phyloP scores from a whole-genome alignment of 2,113 vertebrate genomes.

The Dolichotis patagonum region DNA sequence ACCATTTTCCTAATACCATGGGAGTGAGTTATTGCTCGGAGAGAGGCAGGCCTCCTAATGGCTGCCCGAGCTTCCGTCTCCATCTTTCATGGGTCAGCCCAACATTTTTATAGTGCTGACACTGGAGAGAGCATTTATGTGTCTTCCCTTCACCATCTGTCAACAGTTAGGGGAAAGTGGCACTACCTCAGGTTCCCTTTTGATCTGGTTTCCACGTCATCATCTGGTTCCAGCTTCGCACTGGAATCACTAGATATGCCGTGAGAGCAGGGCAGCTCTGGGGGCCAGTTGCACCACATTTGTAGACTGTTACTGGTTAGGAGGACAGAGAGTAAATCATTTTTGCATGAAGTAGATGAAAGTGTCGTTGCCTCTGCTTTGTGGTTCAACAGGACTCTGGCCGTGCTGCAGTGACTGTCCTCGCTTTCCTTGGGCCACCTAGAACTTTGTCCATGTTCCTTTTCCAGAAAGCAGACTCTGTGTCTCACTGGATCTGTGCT shows the following conservation, averaged over 20 bases:
- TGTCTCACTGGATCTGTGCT: not conserved
- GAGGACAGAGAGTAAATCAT: constrained; percentile 69
- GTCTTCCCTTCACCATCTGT: constrained; percentile 87
- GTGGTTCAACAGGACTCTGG: constrained; percentile 51
- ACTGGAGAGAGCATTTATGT: constrained; percentile 86
- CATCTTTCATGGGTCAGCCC: constrained; percentile 87
- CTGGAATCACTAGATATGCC: constrained; percentile 33
- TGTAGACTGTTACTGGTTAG: constrained; percentile 71
- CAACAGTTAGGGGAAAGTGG: constrained; percentile 86
- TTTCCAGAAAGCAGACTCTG: constrained; percentile 37
- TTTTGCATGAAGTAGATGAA: constrained; percentile 64
- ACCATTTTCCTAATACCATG: constrained; percentile 87
- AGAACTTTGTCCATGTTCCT: constrained; percentile 40
- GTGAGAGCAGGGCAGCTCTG: constrained; percentile 60
- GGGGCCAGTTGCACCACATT: constrained; percentile 63
- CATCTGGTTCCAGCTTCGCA: not conserved
- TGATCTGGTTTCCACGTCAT: constrained; percentile 84
- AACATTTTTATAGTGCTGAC: constrained; percentile 88
- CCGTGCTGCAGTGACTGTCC: not conserved
- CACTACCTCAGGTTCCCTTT: constrained; percentile 82
- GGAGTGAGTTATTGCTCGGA: constrained; percentile 86
- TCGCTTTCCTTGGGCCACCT: constrained; percentile 52
- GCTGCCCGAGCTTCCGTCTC: constrained; percentile 85
- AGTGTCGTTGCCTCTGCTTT: constrained; percentile 67
- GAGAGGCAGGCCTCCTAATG: constrained; percentile 85